phyloP scores from a whole-genome alignment of 2,888 invertebrate species.

The Tigriopus californicus region DNA sequence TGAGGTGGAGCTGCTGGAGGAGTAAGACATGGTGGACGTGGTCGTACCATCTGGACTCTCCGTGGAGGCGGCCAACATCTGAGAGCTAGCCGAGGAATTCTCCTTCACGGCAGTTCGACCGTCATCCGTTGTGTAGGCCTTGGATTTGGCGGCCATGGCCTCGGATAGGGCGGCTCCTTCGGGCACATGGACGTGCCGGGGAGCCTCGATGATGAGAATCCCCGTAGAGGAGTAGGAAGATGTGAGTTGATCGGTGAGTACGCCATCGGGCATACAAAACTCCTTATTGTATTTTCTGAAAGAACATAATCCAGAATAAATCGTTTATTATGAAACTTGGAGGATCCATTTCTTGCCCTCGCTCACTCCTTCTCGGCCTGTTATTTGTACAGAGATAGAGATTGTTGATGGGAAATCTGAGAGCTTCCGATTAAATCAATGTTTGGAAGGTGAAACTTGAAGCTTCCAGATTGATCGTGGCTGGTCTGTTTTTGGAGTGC shows the following conservation, averaged over 20 bases:
- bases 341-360: neutral
- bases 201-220: slow-evolving; percentile 13
- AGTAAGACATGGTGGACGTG: neutral
- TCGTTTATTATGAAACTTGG: neutral
- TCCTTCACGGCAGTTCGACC: slow-evolving; percentile 11
- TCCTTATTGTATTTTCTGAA: slow-evolving; percentile 7
- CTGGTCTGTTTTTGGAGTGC: too few species aligned
- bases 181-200: slow-evolving; percentile 2
- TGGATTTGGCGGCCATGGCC: slow-evolving; percentile 12
- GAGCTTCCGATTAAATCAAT: too few species aligned
- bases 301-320: neutral
- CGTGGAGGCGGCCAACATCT: slow-evolving; percentile 12
- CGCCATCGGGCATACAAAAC: slow-evolving; percentile 14
- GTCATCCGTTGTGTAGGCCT: slow-evolving; percentile 14
- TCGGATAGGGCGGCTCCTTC: slow-evolving; percentile 12
- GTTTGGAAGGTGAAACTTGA: too few species aligned
- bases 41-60: slow-evolving; percentile 11
- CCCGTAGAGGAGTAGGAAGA: slow-evolving; percentile 11
- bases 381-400: neutral
- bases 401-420: neutral
- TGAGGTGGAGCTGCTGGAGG: neutral
- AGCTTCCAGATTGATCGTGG: too few species aligned
- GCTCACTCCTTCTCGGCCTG: neutral
- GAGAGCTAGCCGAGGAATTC: slow-evolving; percentile 2
- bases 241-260: slow-evolving; percentile 9